Evolutionary conservation across 2,888 invertebrate species (phyloP).

Genomic region (Odontomyia ornata): DNA sequence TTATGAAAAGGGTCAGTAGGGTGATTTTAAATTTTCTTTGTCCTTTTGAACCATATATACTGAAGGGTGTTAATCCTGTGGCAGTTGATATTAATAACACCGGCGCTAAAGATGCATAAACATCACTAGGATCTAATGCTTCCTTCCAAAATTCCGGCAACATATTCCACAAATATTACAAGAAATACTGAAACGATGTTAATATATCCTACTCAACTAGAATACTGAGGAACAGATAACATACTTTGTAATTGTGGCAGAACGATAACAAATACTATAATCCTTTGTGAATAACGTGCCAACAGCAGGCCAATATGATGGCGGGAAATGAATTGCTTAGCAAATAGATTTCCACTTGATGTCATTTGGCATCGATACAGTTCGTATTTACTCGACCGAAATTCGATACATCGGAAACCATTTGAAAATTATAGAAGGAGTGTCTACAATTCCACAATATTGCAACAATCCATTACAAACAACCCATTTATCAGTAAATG

Average conservation of each 20-base stretch:
- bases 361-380: no score
- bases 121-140: conserved; percentile 27
- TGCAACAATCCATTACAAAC: no score
- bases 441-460: no score
- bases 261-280: not conserved
- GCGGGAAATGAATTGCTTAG: no score
- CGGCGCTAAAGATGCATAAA: conserved; percentile 21
- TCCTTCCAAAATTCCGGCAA: conserved; percentile 33
- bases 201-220: not conserved
- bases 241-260: not conserved
- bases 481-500: no score
- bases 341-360: no score
- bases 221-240: not conserved
- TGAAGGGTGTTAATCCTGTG: conserved; percentile 10
- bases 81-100: not conserved
- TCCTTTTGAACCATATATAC: not conserved
- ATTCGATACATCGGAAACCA: no score
- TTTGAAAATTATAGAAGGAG: no score
- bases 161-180: not conserved
- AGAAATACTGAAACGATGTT: not conserved
- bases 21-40: conserved; percentile 4
- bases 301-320: not conserved
- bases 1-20: not conserved
- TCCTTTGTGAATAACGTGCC: not conserved
- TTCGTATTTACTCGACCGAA: no score